Conservation (phyloP, 2,888 invertebrate species). For the Drosophila quinaria region DNA sequence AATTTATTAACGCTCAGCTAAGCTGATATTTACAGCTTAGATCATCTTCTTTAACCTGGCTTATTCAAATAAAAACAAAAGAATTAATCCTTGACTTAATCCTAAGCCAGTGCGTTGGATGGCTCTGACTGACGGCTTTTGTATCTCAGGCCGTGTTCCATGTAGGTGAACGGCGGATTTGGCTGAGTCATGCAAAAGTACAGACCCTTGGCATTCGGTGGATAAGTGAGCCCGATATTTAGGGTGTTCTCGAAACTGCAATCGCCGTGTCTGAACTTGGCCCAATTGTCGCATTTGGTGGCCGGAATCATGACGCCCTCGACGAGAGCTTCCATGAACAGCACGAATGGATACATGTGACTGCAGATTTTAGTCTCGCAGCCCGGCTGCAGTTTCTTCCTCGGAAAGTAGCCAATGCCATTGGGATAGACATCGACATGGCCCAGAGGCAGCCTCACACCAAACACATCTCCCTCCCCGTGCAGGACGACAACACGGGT, state of each 20-base stretch:
- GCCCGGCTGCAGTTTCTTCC: conserved; percentile 81
- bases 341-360: conserved; percentile 81
- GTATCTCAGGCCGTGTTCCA: conserved; percentile 76
- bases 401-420: conserved; percentile 79
- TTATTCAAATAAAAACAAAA: conserved; percentile 25
- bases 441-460: conserved; percentile 73
- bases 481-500: conserved; percentile 79
- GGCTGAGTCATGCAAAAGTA: conserved; percentile 82
- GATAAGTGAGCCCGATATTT: conserved; percentile 76
- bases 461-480: conserved; percentile 82
- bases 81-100: not conserved
- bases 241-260: conserved; percentile 74
- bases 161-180: conserved; percentile 79
- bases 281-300: conserved; percentile 81
- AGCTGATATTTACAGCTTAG: not conserved
- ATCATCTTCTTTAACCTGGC: not conserved
- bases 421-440: conserved; percentile 83
- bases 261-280: conserved; percentile 69
- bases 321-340: conserved; percentile 83
- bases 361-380: conserved; percentile 79
- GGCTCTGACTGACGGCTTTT: conserved; percentile 33
- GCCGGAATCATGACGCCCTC: conserved; percentile 80
- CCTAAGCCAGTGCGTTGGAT: not conserved
- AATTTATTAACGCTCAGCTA: not conserved
- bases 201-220: conserved; percentile 69